Conservation (phyloP, 1,140 invertebrate genomes). For the Metaphire vulgaris region DNA sequence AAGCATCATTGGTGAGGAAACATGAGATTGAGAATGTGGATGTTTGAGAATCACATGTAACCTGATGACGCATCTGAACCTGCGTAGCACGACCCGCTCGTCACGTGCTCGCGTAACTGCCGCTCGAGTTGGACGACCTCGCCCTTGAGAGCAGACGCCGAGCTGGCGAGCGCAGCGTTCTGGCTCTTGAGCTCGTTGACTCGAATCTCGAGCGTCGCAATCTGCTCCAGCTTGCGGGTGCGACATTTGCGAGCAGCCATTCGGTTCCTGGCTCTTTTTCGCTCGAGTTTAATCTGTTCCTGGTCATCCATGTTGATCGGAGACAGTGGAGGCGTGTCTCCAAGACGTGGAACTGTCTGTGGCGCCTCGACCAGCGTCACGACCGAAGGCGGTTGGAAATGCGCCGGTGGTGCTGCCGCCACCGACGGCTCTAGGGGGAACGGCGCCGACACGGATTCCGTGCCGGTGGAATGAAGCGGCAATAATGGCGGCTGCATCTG, state of each 20-base stretch:
- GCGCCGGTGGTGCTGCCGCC: not conserved
- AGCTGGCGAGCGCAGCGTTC: conserved; percentile 72
- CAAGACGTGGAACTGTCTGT: conserved; percentile 46
- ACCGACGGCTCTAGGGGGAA: not conserved
- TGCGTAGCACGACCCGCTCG: not conserved
- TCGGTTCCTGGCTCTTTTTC: conserved; percentile 88
- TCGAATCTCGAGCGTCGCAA: conserved; percentile 78
- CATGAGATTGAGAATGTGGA: too few species aligned
- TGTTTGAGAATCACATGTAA: too few species aligned
- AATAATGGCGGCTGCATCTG: too few species aligned
- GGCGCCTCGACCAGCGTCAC: conserved; percentile 41
- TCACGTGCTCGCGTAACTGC: not conserved
- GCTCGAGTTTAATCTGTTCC: conserved; percentile 87
- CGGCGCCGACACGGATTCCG: not conserved
- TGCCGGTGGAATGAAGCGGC: too few species aligned
- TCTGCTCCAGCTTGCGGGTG: conserved; percentile 85
- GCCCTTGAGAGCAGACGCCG: conserved; percentile 65
- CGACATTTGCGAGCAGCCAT: conserved; percentile 94
- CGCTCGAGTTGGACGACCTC: not conserved
- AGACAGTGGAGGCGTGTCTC: conserved; percentile 56
- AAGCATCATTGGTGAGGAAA: too few species aligned
- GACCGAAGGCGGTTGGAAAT: not conserved
- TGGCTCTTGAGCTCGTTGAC: conserved; percentile 84
- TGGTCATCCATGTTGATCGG: conserved; percentile 94
- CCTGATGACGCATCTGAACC: too few species aligned